Conservation (phyloP, 2,797 vertebrate genomes). For the Epinephelus awoara region DNA sequence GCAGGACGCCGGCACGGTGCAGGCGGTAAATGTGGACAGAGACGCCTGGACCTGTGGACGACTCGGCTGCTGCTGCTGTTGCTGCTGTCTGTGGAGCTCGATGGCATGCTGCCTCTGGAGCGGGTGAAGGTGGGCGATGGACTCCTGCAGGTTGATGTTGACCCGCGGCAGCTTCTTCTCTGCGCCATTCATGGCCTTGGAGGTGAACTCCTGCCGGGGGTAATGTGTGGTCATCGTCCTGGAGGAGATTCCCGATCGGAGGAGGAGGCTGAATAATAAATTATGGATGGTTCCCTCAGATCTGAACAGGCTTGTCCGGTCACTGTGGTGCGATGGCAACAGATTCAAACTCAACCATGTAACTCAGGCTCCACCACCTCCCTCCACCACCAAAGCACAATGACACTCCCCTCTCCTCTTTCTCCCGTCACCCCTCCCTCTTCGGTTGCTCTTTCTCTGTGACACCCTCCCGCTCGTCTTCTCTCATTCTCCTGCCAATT, state of each 20-base stretch:
- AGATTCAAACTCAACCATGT: conserved; percentile 53
- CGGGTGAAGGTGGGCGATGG: conserved; percentile 69
- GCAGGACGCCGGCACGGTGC: conserved; percentile 81
- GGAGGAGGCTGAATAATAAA: conserved; percentile 11
- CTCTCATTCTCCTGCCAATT: conserved; percentile 81
- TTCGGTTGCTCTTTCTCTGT: conserved; percentile 43
- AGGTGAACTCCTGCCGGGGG: conserved; percentile 64
- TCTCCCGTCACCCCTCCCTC: conserved; percentile 44
- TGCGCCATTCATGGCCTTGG: conserved; percentile 51
- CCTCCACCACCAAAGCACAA: conserved; percentile 8
- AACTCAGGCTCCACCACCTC: conserved; percentile 37
- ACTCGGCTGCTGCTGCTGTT: conserved; percentile 38
- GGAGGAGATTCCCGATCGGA: conserved; percentile 9
- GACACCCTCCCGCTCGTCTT: conserved; percentile 63
- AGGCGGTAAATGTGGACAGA: conserved; percentile 75
- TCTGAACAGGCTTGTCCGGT: not conserved
- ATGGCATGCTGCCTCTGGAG: conserved; percentile 75
- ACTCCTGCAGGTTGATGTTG: conserved; percentile 64
- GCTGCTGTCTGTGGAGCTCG: conserved; percentile 51
- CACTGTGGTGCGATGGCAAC: conserved; percentile 9
- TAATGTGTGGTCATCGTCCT: conserved; percentile 77
- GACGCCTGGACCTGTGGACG: conserved; percentile 38
- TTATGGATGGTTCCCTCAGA: conserved; percentile 11
- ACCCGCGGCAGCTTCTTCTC: conserved; percentile 51
- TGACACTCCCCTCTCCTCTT: conserved; percentile 38